Base-by-base conservation (phyloP, 2,797 vertebrate species). In the Manis pentadactyla region DNA sequence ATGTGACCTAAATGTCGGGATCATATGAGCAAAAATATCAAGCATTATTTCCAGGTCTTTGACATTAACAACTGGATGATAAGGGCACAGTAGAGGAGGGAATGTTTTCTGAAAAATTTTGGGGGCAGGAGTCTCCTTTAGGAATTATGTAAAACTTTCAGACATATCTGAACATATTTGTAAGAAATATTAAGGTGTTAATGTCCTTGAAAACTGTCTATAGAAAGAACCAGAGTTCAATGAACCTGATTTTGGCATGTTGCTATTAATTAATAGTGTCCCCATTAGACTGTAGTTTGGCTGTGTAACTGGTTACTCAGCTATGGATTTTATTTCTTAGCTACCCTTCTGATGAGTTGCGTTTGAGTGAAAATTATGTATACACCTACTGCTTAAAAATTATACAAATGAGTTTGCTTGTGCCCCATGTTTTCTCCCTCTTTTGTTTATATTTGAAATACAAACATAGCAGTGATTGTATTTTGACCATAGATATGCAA, bases 281-380 rank as follows among this genome's bases (percentile, higher is more conserved):
- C 82, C 7, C 4, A 25, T 21, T 55, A n/a, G 39, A 55, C 1
- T 19, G 9, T 19, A 11, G 29, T 73, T 39, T 34, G 34, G 2
- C 6, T 46, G 31, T 7, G 19, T 55, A 51, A 2, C 46, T 6
- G 7, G 34, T 25, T 61, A 7, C 7, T 6, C 12, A 39, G 12
- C 7, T 46, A 42, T 15, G 2, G 13, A 29, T n/a, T 82, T 29
- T n/a, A n/a, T 86, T 63, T 82, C 19, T 31, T 27, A 34, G 23
- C 12, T 31, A 17, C 12, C 0, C 9, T 4, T 25, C 1, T 1
- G 37, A 49, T 71, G 6, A 53, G 5, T 15, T 13, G 10, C 10
- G 14, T 63, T 10, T 29, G 29, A 90, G 7, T 57, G 15, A 61
- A 87, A 78, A 85, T 49, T 4, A 25, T 11, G 1, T 12, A 7